Conservation (phyloP, 2,888 invertebrate genomes). For the Globia sparganii region DNA sequence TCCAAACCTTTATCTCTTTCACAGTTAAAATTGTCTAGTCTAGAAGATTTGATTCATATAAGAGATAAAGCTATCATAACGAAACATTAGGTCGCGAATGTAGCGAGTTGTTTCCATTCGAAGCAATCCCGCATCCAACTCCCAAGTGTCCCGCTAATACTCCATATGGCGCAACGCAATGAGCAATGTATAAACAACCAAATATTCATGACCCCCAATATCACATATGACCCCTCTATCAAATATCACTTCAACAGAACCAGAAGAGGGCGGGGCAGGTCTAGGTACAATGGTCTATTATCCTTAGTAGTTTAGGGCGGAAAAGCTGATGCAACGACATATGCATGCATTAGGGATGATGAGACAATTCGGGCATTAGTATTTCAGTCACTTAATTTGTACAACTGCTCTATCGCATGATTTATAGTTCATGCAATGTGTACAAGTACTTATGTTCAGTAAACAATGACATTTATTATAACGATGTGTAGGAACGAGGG, state of each 20-base stretch:
- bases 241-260: conserved; percentile 9
- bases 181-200: conserved; percentile 83
- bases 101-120: conserved; percentile 87
- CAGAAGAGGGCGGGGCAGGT: conserved; percentile 62
- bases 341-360: conserved; percentile 89
- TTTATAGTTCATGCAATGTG: conserved; percentile 52
- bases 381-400: conserved; percentile 82
- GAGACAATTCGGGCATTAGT: conserved; percentile 85
- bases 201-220: conserved; percentile 68
- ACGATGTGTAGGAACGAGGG: conserved; percentile 17
- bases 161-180: conserved; percentile 88
- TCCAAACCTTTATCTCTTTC: not conserved
- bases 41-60: not conserved
- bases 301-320: conserved; percentile 84
- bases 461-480: conserved; percentile 33
- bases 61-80: conserved; percentile 27
- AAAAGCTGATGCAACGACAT: conserved; percentile 88
- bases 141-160: conserved; percentile 89
- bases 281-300: conserved; percentile 76
- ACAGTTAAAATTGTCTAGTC: not conserved
- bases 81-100: conserved; percentile 71
- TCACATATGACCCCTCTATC: conserved; percentile 28
- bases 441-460: conserved; percentile 14
- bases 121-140: conserved; percentile 82
- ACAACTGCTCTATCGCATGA: conserved; percentile 79